Conservation (phyloP, 2,888 invertebrate genomes). For the Sclerodermus sp. region DNA sequence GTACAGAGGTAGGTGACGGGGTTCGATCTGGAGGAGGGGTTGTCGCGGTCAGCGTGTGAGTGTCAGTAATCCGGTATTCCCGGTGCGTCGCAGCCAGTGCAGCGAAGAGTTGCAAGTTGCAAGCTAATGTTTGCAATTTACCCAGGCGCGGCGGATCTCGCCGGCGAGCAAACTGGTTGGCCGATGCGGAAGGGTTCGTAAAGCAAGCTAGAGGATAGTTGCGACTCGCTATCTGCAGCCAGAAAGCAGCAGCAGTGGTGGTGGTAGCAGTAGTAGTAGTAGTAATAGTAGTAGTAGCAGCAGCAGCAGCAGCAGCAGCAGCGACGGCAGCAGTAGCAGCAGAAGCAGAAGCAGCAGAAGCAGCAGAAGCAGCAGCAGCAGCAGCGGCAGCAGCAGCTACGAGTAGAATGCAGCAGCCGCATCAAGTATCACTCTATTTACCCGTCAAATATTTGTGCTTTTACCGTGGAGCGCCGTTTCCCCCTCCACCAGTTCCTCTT, state of each 20-base stretch:
- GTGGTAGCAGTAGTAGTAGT: slow-evolving; percentile 5
- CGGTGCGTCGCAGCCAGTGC: slow-evolving; percentile 11
- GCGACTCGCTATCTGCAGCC: background rate
- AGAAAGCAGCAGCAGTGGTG: background rate
- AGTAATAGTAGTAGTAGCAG: slow-evolving; percentile 17
- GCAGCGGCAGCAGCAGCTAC: background rate
- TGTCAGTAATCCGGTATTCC: slow-evolving; percentile 12
- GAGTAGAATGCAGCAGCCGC: slow-evolving; percentile 27
- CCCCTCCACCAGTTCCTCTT: slow-evolving; percentile 26
- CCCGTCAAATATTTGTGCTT: slow-evolving; percentile 58
- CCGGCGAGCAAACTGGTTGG: slow-evolving; percentile 39
- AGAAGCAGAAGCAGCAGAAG: too few species aligned
- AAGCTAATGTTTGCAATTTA: slow-evolving; percentile 51
- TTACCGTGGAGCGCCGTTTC: slow-evolving; percentile 52
- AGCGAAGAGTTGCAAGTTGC: slow-evolving; percentile 43
- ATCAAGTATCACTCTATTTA: slow-evolving; percentile 58
- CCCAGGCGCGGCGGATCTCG: slow-evolving; percentile 38
- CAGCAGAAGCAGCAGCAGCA: too few species aligned
- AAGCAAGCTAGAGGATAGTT: slow-evolving; percentile 25
- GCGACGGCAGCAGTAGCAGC: slow-evolving; percentile 7
- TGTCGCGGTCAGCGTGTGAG: too few species aligned
- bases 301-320: too few species aligned
- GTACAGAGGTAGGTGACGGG: too few species aligned
- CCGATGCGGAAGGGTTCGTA: slow-evolving; percentile 40
- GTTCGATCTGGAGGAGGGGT: too few species aligned